Percentiles rank a stretch among this genome's conserved stretches.
Conservation (phyloP, 2,113 vertebrate genomes). For the Vimba vimba region DNA sequence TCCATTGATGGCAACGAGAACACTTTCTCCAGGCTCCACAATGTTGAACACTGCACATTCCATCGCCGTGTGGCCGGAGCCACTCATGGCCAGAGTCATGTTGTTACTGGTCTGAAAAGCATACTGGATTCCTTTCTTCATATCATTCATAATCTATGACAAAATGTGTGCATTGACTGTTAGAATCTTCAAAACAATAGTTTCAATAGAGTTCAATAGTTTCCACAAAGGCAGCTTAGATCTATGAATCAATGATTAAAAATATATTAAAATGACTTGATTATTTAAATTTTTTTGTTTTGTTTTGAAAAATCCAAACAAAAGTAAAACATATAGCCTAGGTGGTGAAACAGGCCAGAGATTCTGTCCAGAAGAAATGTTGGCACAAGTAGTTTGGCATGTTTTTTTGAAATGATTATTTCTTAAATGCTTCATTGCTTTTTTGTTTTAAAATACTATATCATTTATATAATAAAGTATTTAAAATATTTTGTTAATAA, state of each 20-base stretch:
- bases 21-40: conserved; percentile 83
- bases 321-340: too few species aligned
- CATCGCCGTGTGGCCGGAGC: conserved; percentile 90
- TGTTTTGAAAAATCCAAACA: too few species aligned
- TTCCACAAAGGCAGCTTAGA: background rate
- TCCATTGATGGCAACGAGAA: conserved; percentile 84
- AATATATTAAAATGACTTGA: too few species aligned
- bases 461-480: background rate
- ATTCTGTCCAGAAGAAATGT: background rate
- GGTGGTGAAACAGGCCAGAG: too few species aligned
- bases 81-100: conserved; percentile 87
- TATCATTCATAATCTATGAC: conserved; percentile 91
- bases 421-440: background rate
- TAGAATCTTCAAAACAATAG: background rate
- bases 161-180: background rate
- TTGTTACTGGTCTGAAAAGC: conserved; percentile 89
- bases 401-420: background rate
- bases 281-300: too few species aligned
- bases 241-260: too few species aligned
- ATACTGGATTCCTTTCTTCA: conserved; percentile 92
- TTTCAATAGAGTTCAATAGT: too few species aligned
- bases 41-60: conserved; percentile 88
- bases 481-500: background rate
- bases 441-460: background rate
- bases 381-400: background rate